Evolutionary conservation across 2,888 invertebrate genomes (phyloP), one percentile per base, ranked within the genome.

Genomic region (Steinernema hermaphroditum): DNA sequence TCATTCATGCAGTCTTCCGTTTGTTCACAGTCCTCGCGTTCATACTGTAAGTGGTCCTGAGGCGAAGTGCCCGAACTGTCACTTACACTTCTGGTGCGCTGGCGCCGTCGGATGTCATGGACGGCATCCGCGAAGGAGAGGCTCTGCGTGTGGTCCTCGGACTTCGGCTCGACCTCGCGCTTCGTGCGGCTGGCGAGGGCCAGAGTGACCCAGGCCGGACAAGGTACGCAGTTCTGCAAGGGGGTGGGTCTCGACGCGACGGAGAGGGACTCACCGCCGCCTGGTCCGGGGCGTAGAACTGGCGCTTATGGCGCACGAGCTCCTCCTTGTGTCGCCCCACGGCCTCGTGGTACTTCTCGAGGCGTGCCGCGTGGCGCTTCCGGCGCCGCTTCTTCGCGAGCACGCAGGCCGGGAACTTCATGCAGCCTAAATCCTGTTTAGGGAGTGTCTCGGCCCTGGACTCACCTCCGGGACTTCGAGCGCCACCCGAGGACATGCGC

Each of bases 371-470:
- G 69, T 77, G 76, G 27, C 83, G 72, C 80, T 82, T 82, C 73
- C 81, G 77, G 69, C 83, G 72, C 70, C 78, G 77, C 73, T 82
- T 82, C 72, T 81, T 77, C 34, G 81, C 80, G 62, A 83, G 71
- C 6, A 83, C 82, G 74, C 83, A 83, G 0, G 82, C 82, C 0
- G 83, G 83, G 77, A 82, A 83, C 72, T 82, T 81, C 74, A 83
- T 74, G 57, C 83, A 83, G 9, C 80, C 81, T 9, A 24, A 27
- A 54, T 12, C 37, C 37, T 12, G 37, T 37, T 37, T 37, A 12
- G 46, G 27, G 49, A 12, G 19, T 49, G 19, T 12, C 49, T 49
- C 6, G 9, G 9, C 9, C 19, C 8, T 9, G 43, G 9, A 46
- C 46, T 16, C 16, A 54, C 54, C 54, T 22, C 54, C 54, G 6